Percentiles rank a stretch among this genome's conserved stretches.
phyloP scores from a whole-genome alignment of 1,140 invertebrate genomes.

The Drosophila oshimai region DNA sequence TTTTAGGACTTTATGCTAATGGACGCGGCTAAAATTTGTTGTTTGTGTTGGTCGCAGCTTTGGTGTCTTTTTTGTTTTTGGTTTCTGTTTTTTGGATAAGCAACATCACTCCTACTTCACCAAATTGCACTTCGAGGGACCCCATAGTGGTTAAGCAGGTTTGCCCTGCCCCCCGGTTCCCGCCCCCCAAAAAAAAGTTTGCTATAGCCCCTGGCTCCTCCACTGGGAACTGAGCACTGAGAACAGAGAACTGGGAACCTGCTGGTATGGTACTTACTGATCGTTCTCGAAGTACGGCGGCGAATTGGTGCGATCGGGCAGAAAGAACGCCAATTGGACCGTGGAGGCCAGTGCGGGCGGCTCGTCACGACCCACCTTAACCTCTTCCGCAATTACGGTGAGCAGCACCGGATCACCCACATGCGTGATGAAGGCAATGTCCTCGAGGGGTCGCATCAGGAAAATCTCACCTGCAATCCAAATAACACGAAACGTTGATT shows the following conservation, averaged over 20 bases:
- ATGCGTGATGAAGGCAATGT: slow-evolving; percentile 90
- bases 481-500: neutral
- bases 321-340: slow-evolving; percentile 90
- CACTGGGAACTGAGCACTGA: too few relatives aligned
- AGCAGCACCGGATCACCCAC: slow-evolving; percentile 90
- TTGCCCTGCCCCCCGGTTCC: slow-evolving; percentile 27
- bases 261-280: slow-evolving; percentile 84
- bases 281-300: slow-evolving; percentile 91
- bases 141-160: slow-evolving; percentile 48
- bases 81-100: slow-evolving; percentile 27
- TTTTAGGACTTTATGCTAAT: slow-evolving; percentile 64
- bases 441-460: slow-evolving; percentile 88
- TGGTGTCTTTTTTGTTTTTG: slow-evolving; percentile 26
- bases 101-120: slow-evolving; percentile 49
- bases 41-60: slow-evolving; percentile 33
- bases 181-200: slow-evolving; percentile 2
- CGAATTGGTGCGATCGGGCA: slow-evolving; percentile 89
- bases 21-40: slow-evolving; percentile 56
- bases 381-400: slow-evolving; percentile 92
- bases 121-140: slow-evolving; percentile 38
- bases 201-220: too few relatives aligned
- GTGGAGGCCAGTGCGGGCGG: slow-evolving; percentile 90
- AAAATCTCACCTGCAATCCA: slow-evolving; percentile 87
- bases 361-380: slow-evolving; percentile 87
- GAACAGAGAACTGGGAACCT: slow-evolving; percentile 20